Percentiles rank a stretch among this genome's conserved stretches.
Conservation (phyloP, 2,113 vertebrate genomes). For the Syngnathus scovelli region DNA sequence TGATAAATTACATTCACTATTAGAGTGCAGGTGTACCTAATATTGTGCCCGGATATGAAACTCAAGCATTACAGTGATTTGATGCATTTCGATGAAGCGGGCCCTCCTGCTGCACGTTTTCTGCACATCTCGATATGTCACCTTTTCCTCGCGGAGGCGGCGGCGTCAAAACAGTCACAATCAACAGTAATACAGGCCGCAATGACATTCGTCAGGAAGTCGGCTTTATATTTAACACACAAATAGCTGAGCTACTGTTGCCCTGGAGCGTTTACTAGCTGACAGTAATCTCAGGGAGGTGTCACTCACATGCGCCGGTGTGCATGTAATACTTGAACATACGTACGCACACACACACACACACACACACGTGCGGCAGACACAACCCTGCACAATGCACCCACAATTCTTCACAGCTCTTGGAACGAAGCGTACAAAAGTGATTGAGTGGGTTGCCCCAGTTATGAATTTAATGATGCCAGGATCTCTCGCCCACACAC, state of each 20-base stretch:
- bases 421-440: slow-evolving; percentile 4
- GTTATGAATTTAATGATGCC: slow-evolving; percentile 17
- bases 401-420: slow-evolving; percentile 3
- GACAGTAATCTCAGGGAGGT: slow-evolving; percentile 19
- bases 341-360: neutral
- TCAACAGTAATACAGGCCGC: slow-evolving; percentile 12
- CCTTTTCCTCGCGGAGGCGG: slow-evolving; percentile 3
- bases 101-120: neutral
- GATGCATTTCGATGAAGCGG: neutral
- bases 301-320: slow-evolving; percentile 17
- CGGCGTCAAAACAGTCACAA: slow-evolving; percentile 21
- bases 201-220: slow-evolving; percentile 14
- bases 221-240: neutral
- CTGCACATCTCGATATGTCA: slow-evolving; percentile 13
- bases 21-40: too few species aligned
- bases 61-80: neutral
- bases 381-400: neutral
- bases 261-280: slow-evolving; percentile 22
- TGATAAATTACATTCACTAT: neutral
- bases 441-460: slow-evolving; percentile 14
- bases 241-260: slow-evolving; percentile 8
- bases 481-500: slow-evolving; percentile 11
- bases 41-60: too few species aligned
- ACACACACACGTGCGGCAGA: slow-evolving; percentile 6
- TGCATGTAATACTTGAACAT: neutral